Evolutionary conservation across 2,888 invertebrate species (phyloP).

Genomic region (Aricia artaxerxes): DNA sequence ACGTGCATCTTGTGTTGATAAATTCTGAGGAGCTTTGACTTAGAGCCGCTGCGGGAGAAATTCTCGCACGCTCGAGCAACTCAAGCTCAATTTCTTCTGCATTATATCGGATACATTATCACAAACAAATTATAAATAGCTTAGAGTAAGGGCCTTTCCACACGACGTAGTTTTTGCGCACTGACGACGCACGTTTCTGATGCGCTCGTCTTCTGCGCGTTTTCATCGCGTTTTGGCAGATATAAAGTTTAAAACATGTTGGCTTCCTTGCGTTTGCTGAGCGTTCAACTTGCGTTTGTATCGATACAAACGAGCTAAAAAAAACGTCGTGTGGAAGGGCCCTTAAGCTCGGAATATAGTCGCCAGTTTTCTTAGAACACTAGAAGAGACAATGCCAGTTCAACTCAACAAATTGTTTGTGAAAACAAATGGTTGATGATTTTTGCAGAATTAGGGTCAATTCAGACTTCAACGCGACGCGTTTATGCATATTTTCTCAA

Average conservation of each 20-base stretch:
- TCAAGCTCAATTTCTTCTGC: slow-evolving; percentile 9
- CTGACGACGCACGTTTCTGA: too few relatives aligned
- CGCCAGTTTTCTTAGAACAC: neutral
- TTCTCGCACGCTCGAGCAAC: neutral
- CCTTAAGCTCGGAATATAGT: neutral
- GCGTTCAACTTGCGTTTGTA: too few relatives aligned
- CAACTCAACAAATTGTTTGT: neutral
- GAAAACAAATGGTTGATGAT: neutral
- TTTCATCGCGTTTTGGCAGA: too few relatives aligned
- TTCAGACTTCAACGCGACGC: too few relatives aligned
- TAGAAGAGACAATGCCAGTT: neutral
- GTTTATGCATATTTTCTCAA: too few relatives aligned
- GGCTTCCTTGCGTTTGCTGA: too few relatives aligned
- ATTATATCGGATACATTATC: slow-evolving; percentile 11
- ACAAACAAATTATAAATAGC: slow-evolving; percentile 22
- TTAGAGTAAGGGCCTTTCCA: neutral
- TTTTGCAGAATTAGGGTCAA: too few relatives aligned
- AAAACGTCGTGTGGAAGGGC: too few relatives aligned
- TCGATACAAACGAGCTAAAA: too few relatives aligned
- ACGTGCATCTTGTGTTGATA: slow-evolving; percentile 22
- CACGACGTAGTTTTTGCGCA: too few relatives aligned
- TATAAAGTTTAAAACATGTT: too few relatives aligned
- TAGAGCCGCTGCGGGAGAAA: slow-evolving; percentile 9
- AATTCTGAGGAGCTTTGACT: slow-evolving; percentile 26
- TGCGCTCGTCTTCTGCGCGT: too few relatives aligned